These are phyloP conservation scores for Drosophila mulleri DNA, from an alignment of 2,888 invertebrate species.

Conservation along the genomic window DNA sequence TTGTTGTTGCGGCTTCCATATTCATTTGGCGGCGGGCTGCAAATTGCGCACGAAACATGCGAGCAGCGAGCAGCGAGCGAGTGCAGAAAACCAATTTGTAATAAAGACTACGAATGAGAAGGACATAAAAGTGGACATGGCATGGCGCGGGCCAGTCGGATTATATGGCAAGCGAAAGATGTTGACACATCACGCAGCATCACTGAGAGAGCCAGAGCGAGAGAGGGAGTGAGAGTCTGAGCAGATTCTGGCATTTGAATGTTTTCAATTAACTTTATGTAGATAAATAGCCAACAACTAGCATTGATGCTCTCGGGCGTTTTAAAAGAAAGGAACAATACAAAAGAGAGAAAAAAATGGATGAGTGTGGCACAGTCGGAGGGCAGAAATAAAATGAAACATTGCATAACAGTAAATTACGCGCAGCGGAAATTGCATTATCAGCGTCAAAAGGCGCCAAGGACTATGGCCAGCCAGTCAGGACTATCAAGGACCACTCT, in stretches of 20 bases:
- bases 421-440: constrained; percentile 82
- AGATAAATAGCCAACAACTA: constrained; percentile 65
- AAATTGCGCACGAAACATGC: constrained; percentile 77
- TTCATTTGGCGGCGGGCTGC: constrained; percentile 66
- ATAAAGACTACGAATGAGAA: constrained; percentile 70
- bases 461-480: constrained; percentile 10
- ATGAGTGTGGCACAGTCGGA: constrained; percentile 34
- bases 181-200: constrained; percentile 79
- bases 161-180: constrained; percentile 70
- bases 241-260: constrained; percentile 58
- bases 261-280: constrained; percentile 77
- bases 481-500: constrained; percentile 4
- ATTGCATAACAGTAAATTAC: constrained; percentile 80
- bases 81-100: constrained; percentile 80
- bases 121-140: constrained; percentile 58
- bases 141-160: constrained; percentile 18
- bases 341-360: not conserved
- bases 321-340: constrained; percentile 14
- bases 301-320: constrained; percentile 52
- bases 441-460: constrained; percentile 79
- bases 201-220: not conserved
- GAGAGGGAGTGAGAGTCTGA: not conserved
- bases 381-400: constrained; percentile 68
- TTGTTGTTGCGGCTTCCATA: constrained; percentile 48
- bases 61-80: constrained; percentile 73